Base-by-base conservation (phyloP, 2,797 vertebrate species). In the Melopsittacus undulatus region DNA sequence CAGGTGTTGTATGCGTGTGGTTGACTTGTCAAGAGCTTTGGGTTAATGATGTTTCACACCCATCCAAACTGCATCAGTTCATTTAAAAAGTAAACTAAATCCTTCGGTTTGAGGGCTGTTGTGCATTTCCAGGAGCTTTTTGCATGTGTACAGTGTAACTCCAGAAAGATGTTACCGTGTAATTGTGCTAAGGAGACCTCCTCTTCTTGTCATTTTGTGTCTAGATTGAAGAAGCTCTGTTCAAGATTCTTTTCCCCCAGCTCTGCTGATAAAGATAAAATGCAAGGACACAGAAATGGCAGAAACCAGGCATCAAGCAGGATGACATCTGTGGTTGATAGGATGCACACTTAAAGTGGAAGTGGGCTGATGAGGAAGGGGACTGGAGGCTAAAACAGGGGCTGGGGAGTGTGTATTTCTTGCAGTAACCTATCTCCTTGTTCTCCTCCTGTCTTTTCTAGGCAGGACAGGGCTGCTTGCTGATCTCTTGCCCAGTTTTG, bases 401-500 rank as follows among this genome's bases (percentile, higher is more conserved):
- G 63, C 83, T 95, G 92, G 90, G 93, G 46, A 89, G 85, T 96
- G 80, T 95, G 32, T 96, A 97, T 97, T 96, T 91, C 82, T 74
- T 96, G 96, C 62, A 97, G 96, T 98, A 98, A 98, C 97, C 81
- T 93, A 94, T 98, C 94, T 96, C 91, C 96, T 97, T 97, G 96
- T 98, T 98, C 96, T 97, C 95, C 93, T 98, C 98, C 98, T 98
- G 96, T 99, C 98, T 99, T 98, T 98, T 99, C 98, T 98, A 99
- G 99, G 99, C 98, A 99, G 98, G 98, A 99, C 98, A 99, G 99
- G 99, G 98, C 98, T 98, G 98, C 98, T 98, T 98, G 98, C 99
- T 98, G 99, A 99, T 98, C 98, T 99, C 98, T 98, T 99, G 98
- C 99, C 99, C 99, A 99, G 98, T 98, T 99, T 99, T 99, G 99